Conservation (phyloP, 2,888 invertebrate genomes). For the Macropis europaea region DNA sequence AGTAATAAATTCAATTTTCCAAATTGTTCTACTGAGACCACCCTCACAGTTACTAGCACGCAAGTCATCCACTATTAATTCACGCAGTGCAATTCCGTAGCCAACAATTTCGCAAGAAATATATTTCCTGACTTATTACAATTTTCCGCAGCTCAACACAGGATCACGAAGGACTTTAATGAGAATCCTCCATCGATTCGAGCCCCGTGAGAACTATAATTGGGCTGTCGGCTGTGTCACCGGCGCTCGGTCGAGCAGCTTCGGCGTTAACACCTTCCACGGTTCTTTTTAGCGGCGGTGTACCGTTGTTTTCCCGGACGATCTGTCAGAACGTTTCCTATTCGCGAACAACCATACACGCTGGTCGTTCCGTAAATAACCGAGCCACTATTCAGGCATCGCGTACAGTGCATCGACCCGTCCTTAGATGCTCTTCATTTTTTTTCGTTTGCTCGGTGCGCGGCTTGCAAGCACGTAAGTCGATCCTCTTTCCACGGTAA, state of each 20-base stretch:
- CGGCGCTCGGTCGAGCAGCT: no score
- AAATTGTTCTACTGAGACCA: no score
- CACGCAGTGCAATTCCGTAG: no score
- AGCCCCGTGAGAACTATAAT: no score
- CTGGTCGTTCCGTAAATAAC: neutral
- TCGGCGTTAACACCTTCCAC: neutral
- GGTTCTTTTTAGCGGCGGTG: neutral
- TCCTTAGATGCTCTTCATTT: neutral
- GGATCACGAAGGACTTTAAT: no score
- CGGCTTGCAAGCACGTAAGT: neutral
- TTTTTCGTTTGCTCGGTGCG: neutral
- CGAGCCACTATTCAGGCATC: neutral
- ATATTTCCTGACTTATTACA: no score
- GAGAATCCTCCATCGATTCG: no score
- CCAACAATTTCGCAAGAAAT: no score
- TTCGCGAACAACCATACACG: neutral
- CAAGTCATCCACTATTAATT: no score
- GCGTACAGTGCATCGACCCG: conserved; percentile 17
- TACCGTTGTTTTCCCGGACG: conserved; percentile 8
- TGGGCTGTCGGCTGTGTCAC: no score
- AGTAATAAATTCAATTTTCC: no score
- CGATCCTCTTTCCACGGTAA: conserved; percentile 5
- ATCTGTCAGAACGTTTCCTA: conserved; percentile 3
- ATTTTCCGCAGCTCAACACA: neutral
- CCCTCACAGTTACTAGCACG: no score